These are phyloP conservation scores for Chiridota heheva DNA, from an alignment of 35 echinoderm and acorn worm genomes.

Conservation along the genomic window DNA sequence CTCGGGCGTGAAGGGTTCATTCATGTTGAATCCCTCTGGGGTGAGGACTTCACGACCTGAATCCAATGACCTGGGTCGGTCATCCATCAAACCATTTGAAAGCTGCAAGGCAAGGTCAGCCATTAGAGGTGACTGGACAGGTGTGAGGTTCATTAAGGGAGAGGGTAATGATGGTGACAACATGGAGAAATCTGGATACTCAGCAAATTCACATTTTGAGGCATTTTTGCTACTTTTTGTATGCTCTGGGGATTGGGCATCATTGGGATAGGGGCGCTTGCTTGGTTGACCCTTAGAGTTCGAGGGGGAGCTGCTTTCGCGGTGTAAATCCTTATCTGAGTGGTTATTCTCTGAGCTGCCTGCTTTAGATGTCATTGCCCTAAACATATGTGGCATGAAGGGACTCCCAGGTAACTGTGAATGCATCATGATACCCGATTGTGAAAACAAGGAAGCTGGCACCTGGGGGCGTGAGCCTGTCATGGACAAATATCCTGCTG, in stretches of 20 bases:
- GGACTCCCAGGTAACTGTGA: slow-evolving; percentile 58
- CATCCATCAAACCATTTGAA: slow-evolving; percentile 38
- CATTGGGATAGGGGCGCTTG: slow-evolving; percentile 46
- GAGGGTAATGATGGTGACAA: slow-evolving; percentile 39
- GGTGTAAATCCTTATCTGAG: background rate
- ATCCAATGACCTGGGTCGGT: slow-evolving; percentile 17
- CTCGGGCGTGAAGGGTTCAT: slow-evolving; percentile 78
- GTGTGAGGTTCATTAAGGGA: slow-evolving; percentile 32
- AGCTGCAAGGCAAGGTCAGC: slow-evolving; percentile 37
- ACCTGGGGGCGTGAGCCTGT: slow-evolving; percentile 16
- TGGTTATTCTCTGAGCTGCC: background rate
- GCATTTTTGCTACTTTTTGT: slow-evolving; percentile 43
- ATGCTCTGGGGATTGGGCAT: slow-evolving; percentile 38
- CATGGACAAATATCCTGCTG: slow-evolving; percentile 54
- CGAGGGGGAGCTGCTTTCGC: slow-evolving; percentile 50
- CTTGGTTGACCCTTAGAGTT: slow-evolving; percentile 18
- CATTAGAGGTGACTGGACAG: slow-evolving; percentile 44
- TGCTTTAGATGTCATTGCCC: slow-evolving; percentile 34
- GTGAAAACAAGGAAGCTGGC: slow-evolving; percentile 29
- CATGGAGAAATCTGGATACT: slow-evolving; percentile 43
- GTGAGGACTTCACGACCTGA: slow-evolving; percentile 21
- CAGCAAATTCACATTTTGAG: slow-evolving; percentile 35
- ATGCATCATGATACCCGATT: slow-evolving; percentile 38
- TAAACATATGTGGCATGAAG: slow-evolving; percentile 48
- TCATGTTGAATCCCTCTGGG: slow-evolving; percentile 68